Evolutionary conservation across 2,888 invertebrate genomes (phyloP).

Genomic region (Metellina segmentata): DNA sequence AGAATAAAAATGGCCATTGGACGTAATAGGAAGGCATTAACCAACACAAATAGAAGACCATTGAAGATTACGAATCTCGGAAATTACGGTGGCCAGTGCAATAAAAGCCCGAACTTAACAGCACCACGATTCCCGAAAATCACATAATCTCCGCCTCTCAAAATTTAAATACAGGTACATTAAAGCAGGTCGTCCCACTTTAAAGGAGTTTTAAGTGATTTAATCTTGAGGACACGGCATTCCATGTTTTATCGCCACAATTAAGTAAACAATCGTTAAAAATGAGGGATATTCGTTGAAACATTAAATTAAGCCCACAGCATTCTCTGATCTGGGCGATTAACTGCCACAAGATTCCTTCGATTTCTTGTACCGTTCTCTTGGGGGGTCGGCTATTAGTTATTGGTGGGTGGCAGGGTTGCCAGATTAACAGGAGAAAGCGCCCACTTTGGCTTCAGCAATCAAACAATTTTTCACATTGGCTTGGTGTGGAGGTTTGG

Average conservation of each 20-base stretch:
- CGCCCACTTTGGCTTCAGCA: not conserved
- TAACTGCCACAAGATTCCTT: not conserved
- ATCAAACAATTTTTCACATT: too few species aligned
- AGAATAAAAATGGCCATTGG: not conserved
- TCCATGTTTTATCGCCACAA: not conserved
- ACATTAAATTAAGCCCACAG: not conserved
- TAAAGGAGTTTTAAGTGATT: not conserved
- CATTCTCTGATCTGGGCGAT: not conserved
- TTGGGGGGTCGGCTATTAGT: not conserved
- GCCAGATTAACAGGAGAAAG: slow-evolving; percentile 13
- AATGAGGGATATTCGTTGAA: not conserved
- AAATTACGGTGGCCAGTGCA: not conserved
- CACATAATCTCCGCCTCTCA: too few species aligned
- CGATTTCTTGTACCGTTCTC: not conserved
- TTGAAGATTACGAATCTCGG: not conserved
- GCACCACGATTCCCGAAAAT: too few species aligned
- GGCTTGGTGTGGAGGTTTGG: too few species aligned
- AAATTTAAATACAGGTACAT: too few species aligned
- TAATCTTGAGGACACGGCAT: not conserved
- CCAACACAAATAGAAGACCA: not conserved
- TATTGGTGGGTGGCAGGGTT: not conserved
- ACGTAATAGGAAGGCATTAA: not conserved
- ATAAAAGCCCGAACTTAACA: not conserved
- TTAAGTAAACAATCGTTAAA: not conserved
- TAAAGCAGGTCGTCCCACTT: too few species aligned